Evolutionary conservation across 2,888 invertebrate genomes (phyloP), one percentile per base, ranked within the genome.

Genomic region (Spicauda simplicius): DNA sequence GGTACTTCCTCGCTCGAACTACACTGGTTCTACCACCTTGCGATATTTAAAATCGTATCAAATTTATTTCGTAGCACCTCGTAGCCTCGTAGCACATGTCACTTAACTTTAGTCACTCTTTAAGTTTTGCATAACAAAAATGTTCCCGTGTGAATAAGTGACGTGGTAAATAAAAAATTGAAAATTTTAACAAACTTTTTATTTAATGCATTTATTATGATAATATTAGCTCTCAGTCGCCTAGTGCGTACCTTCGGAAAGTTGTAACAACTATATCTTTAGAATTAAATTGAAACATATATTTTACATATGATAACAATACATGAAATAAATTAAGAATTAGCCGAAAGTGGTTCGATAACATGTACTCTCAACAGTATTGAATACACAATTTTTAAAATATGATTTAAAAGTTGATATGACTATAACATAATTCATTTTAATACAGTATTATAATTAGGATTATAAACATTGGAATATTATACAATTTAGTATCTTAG

Each of bases 241-340:
- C 93, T 93, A 91, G 90, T 90, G 91, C 91, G 91, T 91, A 93
- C 91, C 91, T 88, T 92, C 91, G 93, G 92, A 93, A 93, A 93
- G 93, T 93, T 93, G 91, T 81, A 88, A 90, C 90, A 90, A 90
- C 88, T 85, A 87, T 86, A 88, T 25, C 25, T 83, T 71, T 61
- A 71, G 71, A 74, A 71, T 64, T 67, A 71, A 71, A 60, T 56
- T 64, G 69, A 70, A 73, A 73, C 72, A 74, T 69, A 70, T 69
- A 70, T 72, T 74, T 68, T 55, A 62, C 68, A 30, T 65, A 62
- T 66, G 61, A 69, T 64, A 68, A 68, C 64, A 66, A 57, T 61
- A 60, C 57, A 57, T 20, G 16, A 67, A 67, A 60, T 48, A 8
- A 67, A 56, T 56, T 50, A 55, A 33, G 30, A 30, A 30, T 30